These are phyloP conservation scores for Trichoplusia ni DNA, from an alignment of 1,140 invertebrate genomes.

Conservation along the genomic window DNA sequence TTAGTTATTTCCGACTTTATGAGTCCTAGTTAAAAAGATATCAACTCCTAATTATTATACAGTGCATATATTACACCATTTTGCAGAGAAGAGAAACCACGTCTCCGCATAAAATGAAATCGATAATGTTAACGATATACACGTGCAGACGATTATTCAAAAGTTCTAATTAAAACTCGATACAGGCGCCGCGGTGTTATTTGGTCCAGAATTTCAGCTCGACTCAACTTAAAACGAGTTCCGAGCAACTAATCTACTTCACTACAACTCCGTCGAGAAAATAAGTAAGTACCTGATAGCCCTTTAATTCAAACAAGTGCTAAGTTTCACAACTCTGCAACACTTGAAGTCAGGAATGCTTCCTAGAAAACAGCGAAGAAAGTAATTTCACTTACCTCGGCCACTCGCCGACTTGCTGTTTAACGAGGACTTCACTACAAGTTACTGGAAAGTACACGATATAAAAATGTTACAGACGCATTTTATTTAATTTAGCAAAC, in stretches of 20 bases:
- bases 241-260: background rate
- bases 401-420: conserved; percentile 3
- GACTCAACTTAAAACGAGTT: conserved; percentile 15
- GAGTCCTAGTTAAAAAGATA: too few species aligned
- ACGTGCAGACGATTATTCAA: too few species aligned
- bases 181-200: background rate
- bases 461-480: too few species aligned
- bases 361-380: background rate
- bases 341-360: background rate
- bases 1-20: too few species aligned
- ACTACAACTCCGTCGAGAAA: background rate
- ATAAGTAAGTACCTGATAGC: conserved; percentile 6
- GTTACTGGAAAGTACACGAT: background rate
- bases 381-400: conserved; percentile 19
- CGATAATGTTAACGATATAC: too few species aligned
- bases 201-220: background rate
- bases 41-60: too few species aligned
- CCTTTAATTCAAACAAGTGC: conserved; percentile 1
- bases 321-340: background rate
- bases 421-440: conserved; percentile 5
- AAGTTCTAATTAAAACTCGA: too few species aligned
- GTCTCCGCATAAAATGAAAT: too few species aligned
- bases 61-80: too few species aligned
- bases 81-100: too few species aligned
- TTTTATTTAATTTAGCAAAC: background rate